Base-by-base conservation (phyloP, 2,797 vertebrate genomes). In the Champsocephalus gunnari region DNA sequence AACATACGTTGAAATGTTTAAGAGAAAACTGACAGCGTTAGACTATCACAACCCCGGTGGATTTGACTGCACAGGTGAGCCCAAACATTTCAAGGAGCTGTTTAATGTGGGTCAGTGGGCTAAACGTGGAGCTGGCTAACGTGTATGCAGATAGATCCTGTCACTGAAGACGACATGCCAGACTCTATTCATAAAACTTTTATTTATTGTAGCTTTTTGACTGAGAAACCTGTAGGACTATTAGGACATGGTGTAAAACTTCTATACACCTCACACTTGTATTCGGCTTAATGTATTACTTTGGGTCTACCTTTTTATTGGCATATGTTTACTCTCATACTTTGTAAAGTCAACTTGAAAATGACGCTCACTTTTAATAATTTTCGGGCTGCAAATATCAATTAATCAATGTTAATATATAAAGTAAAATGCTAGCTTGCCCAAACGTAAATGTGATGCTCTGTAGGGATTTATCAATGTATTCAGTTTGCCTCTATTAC, bases 11-110 rank as follows among this genome's bases (percentile, higher is more conserved):
- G 44, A 75, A 75, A 99, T 99, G 98, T 99, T 99, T 87, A 95
- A 95, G 75, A 96, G 97, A 62, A 99, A 99, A 81, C 94, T 99
- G 10, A 93, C 96, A 58, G 97, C 97, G 2, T 93, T 99, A 12
- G 98, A 99, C 60, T 99, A 99, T 74, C 98, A 99, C 86, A 98
- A 99, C 64, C 96, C 97, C 0, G 43, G 83, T 3, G 94, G 93
- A 11, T 99, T 99, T 86, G 96, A 98, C 87, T 96, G 95, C 86
- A 95, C 93, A 95, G 97, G 97, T 98, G 88, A 93, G 92, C 48
- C 12, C 10, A 49, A 16, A 12, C 8, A 12, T 2, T 0, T 2
- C 12, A 12, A 2, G 0, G 0, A 14, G 38, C 1, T 12, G 2
- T 2, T 43, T 3, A 16, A 19, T 8, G 3, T 0, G 50, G 14